Evolutionary conservation across 2,888 invertebrate genomes (phyloP).

Genomic region (Eugnorisma glareosa): DNA sequence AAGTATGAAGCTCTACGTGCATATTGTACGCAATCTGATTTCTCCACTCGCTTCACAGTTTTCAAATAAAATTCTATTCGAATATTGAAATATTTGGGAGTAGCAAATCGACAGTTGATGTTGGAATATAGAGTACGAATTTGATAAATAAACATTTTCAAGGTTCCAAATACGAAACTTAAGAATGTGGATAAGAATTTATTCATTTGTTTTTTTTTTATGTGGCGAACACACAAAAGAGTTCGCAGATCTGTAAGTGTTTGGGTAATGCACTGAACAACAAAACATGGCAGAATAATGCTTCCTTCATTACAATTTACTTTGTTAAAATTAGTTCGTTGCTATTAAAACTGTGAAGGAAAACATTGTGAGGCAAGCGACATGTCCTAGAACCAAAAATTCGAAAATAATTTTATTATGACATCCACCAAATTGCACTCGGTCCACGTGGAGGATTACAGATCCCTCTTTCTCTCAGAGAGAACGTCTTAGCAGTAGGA

Average conservation of each 20-base stretch:
- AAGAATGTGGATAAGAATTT: neutral
- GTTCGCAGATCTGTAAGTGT: neutral
- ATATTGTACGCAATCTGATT: constrained; percentile 42
- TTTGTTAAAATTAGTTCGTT: neutral
- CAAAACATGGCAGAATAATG: neutral
- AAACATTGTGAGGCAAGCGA: neutral
- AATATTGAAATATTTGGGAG: constrained; percentile 43
- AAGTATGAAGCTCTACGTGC: constrained; percentile 19
- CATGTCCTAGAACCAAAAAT: neutral
- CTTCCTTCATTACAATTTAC: neutral
- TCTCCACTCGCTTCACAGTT: constrained; percentile 20
- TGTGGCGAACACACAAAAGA: neutral
- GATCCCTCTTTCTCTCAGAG: neutral
- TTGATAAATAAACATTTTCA: constrained; percentile 31
- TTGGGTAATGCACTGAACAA: neutral
- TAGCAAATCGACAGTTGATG: constrained; percentile 44
- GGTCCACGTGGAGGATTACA: neutral
- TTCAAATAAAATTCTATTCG: constrained; percentile 48
- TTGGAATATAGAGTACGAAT: constrained; percentile 38
- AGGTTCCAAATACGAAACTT: neutral
- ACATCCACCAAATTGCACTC: neutral
- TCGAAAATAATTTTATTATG: neutral
- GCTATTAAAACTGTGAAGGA: neutral
- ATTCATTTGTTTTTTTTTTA: constrained; percentile 4
- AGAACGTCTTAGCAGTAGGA: neutral